Conservation (phyloP, 2,888 invertebrate genomes). For the Ernsta delagoae region DNA sequence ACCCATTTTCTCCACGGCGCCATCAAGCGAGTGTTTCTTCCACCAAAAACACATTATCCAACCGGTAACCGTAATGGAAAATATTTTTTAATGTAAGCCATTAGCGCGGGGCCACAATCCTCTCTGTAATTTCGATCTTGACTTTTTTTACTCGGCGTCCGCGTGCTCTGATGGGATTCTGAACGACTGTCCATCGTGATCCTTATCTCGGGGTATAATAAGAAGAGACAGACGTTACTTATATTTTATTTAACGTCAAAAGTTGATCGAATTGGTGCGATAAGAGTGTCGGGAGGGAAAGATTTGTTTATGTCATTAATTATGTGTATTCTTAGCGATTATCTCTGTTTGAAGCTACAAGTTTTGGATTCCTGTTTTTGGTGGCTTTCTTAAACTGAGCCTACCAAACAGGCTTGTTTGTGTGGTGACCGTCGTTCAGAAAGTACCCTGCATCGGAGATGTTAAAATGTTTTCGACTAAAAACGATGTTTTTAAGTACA, state of each 20-base stretch:
- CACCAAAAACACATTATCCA: conserved; percentile 62
- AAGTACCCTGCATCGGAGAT: too few species aligned
- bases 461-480: too few species aligned
- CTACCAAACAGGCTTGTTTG: background rate
- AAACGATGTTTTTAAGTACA: too few species aligned
- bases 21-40: conserved; percentile 53
- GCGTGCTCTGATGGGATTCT: conserved; percentile 76
- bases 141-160: conserved; percentile 69
- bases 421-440: too few species aligned
- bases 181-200: conserved; percentile 80
- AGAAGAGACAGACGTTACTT: conserved; percentile 83
- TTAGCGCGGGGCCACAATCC: conserved; percentile 73
- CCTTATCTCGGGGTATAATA: conserved; percentile 80
- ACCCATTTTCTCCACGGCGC: conserved; percentile 56
- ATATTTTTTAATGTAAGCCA: conserved; percentile 80
- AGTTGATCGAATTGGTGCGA: conserved; percentile 76
- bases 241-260: conserved; percentile 82
- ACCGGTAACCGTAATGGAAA: conserved; percentile 72
- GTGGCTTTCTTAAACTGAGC: conserved; percentile 17
- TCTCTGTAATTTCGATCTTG: conserved; percentile 77
- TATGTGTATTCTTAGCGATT: conserved; percentile 61
- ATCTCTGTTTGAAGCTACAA: conserved; percentile 45
- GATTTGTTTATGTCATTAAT: conserved; percentile 80
- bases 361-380: conserved; percentile 21
- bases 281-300: conserved; percentile 65